These are phyloP conservation scores for Caranx melampygus DNA, from an alignment of 2,113 vertebrate genomes.

Conservation along the genomic window DNA sequence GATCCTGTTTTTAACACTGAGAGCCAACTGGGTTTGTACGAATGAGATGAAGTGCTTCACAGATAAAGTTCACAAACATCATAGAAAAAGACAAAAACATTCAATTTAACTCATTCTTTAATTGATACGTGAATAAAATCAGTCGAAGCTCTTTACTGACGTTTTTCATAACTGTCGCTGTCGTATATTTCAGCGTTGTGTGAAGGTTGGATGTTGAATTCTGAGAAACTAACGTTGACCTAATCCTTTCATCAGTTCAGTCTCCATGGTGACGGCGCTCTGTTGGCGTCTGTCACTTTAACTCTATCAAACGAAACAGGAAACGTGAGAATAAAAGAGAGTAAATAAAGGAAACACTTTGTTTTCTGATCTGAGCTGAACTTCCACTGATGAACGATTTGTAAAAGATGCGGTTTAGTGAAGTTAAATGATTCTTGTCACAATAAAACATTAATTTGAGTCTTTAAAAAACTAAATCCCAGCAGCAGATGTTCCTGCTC, in stretches of 20 bases:
- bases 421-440: background rate
- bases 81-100: background rate
- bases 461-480: background rate
- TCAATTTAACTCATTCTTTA: background rate
- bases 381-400: too few relatives aligned
- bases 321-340: background rate
- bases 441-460: background rate
- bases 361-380: background rate
- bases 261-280: background rate
- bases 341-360: background rate
- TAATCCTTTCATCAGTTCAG: background rate
- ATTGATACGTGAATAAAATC: background rate
- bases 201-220: background rate
- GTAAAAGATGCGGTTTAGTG: background rate
- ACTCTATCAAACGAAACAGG: background rate
- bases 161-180: background rate
- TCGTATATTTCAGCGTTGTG: background rate
- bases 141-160: background rate
- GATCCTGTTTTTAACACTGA: background rate
- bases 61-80: background rate
- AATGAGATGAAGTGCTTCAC: background rate
- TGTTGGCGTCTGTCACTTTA: background rate
- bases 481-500: background rate
- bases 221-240: constrained; percentile 7
- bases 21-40: background rate